Percentiles rank a stretch among this genome's conserved stretches.
Conservation (phyloP, 2,888 invertebrate species). For the Arge pagana region DNA sequence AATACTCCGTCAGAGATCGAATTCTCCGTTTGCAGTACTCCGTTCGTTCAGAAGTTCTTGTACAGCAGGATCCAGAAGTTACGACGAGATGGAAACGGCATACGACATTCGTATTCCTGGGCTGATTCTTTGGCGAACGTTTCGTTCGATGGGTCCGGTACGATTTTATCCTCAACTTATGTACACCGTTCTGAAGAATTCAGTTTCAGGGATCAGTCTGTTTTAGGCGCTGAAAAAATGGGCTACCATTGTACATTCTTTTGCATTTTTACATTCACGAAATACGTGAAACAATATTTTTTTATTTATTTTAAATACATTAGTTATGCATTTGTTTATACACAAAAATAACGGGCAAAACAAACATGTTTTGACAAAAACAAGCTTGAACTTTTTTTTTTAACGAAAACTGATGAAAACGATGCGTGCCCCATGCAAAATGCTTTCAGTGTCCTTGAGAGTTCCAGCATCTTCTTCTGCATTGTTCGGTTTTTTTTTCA, state of each 20-base stretch:
- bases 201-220: too few species aligned
- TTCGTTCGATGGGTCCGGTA: conserved; percentile 47
- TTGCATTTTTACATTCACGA: conserved; percentile 1
- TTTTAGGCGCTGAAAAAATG: too few species aligned
- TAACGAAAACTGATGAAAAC: conserved; percentile 22
- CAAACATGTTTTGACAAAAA: not conserved
- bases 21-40: conserved; percentile 61
- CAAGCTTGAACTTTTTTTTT: conserved; percentile 13
- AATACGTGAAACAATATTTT: conserved; percentile 9
- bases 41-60: conserved; percentile 67
- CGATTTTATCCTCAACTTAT: too few species aligned
- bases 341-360: too few species aligned
- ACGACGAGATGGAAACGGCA: conserved; percentile 39
- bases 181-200: too few species aligned
- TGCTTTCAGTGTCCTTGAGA: conserved; percentile 10
- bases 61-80: conserved; percentile 56
- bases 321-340: too few species aligned
- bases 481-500: too few species aligned
- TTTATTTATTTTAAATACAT: conserved; percentile 8
- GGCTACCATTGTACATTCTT: too few species aligned
- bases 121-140: conserved; percentile 48
- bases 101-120: conserved; percentile 51
- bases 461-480: too few species aligned
- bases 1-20: conserved; percentile 59
- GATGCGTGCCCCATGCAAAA: conserved; percentile 32